Evolutionary conservation across 2,113 vertebrate genomes (phyloP), one percentile per base, ranked within the genome.

Genomic region (Cyanistes caeruleus): DNA sequence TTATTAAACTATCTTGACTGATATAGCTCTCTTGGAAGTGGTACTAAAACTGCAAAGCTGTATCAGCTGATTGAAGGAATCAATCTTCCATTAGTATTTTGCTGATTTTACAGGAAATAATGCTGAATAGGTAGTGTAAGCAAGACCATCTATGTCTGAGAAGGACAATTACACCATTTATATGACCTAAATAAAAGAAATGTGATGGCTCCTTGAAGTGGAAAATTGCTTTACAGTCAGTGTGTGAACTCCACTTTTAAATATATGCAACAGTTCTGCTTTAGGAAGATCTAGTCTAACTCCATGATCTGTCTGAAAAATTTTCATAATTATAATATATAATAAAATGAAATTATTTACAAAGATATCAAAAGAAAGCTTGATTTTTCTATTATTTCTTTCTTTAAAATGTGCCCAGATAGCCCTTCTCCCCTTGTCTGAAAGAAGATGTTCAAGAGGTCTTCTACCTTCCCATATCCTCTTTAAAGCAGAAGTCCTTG

Each of bases 91-190:
- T 55, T 52, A 70, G 37, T 62, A 35, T 80, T 87, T 90, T 84
- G 64, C 92, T 93, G 80, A 91, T 86, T 86, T 85, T 73, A 58
- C 64, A 81, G 52, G 43, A 92, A 94, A 84, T 79, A 85, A 63
- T 78, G 78, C 78, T 91, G 90, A 95, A 81, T 72, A 78, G 55
- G 53, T 51, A 18, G 8, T 17, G 43, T 69, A 79, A 87, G 76
- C 52, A 89, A 80, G 52, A 85, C 56, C 23, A 12, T 68, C n/a
- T 82, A 14, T 73, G 72, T 70, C 46, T 75, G 83, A 84, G 77
- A 95, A 90, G 80, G 65, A 84, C 76, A 84, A 79, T 94, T 68
- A 78, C 31, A 49, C 43, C 55, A 27, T 94, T 83, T 88, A 51
- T 76, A 65, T 73, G 67, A 92, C 28, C 59, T 75, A 83, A 94